Evolutionary conservation across 2,113 vertebrate species (phyloP).

Genomic region (Heliornis fulica): DNA sequence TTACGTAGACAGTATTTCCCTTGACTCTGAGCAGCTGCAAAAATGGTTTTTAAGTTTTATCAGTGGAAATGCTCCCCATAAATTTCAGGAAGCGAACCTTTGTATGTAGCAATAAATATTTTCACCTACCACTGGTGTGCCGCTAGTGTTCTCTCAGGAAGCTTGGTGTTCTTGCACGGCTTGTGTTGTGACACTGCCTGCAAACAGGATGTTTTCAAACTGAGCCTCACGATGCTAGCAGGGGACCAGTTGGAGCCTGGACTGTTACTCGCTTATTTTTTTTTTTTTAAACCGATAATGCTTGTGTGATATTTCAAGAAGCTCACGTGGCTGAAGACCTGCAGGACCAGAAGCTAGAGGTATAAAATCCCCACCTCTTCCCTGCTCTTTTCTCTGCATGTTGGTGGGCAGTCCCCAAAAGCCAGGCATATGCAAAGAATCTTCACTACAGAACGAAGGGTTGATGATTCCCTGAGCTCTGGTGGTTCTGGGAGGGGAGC

Average conservation of each 20-base stretch:
- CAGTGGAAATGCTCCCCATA: not conserved
- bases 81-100: not conserved
- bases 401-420: not conserved
- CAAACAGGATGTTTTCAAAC: not conserved
- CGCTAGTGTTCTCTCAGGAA: not conserved
- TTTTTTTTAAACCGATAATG: not conserved
- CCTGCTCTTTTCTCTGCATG: not conserved
- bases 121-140: fast-evolving
- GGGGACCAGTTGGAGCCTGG: not conserved
- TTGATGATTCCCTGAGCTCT: not conserved
- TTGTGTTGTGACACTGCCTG: not conserved
- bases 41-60: not conserved
- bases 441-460: not conserved
- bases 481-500: not conserved
- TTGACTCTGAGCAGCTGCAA: not conserved
- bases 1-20: not conserved
- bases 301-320: not conserved
- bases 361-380: not conserved
- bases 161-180: not conserved
- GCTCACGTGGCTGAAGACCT: not conserved
- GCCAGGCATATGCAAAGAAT: fast-evolving
- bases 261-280: not conserved
- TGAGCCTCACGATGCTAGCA: not conserved
- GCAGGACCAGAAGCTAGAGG: not conserved
- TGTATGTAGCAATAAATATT: not conserved